Conservation (phyloP, 1,140 invertebrate species). For the Pachyrhynchus sulphureomaculatus region DNA sequence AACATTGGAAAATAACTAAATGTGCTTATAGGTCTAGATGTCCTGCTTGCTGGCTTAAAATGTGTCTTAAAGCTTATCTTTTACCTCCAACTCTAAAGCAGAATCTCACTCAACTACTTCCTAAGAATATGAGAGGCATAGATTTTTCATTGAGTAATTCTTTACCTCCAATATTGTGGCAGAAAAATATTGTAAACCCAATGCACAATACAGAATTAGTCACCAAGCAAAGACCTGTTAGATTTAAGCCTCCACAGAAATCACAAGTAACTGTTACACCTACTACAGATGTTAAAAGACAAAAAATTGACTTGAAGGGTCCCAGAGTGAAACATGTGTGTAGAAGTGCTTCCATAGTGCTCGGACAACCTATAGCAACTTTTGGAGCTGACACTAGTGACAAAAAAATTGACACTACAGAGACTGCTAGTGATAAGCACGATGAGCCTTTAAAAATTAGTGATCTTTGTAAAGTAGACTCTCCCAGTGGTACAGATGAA, state of each 20-base stretch:
- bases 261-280: constrained; percentile 14
- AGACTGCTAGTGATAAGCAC: constrained; percentile 13
- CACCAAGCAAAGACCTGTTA: constrained; percentile 42
- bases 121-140: constrained; percentile 51
- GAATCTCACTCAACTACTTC: constrained; percentile 64
- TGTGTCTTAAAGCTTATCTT: constrained; percentile 77
- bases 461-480: constrained; percentile 27
- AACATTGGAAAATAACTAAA: constrained; percentile 69
- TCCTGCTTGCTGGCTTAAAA: constrained; percentile 84
- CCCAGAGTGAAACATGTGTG: constrained; percentile 92
- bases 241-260: constrained; percentile 41
- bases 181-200: constrained; percentile 34
- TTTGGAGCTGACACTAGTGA: constrained; percentile 62
- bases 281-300: constrained; percentile 59
- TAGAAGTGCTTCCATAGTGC: constrained; percentile 83
- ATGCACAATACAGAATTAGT: constrained; percentile 10
- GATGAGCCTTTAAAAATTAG: constrained; percentile 4
- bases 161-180: constrained; percentile 46
- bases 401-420: constrained; percentile 32
- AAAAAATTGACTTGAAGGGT: constrained; percentile 76
- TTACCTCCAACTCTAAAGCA: constrained; percentile 67
- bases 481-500: constrained; percentile 36
- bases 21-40: constrained; percentile 72
- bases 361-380: constrained; percentile 80
- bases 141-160: constrained; percentile 45